phyloP scores from a whole-genome alignment of 2,113 vertebrate species.

The Sylvietta virens region DNA sequence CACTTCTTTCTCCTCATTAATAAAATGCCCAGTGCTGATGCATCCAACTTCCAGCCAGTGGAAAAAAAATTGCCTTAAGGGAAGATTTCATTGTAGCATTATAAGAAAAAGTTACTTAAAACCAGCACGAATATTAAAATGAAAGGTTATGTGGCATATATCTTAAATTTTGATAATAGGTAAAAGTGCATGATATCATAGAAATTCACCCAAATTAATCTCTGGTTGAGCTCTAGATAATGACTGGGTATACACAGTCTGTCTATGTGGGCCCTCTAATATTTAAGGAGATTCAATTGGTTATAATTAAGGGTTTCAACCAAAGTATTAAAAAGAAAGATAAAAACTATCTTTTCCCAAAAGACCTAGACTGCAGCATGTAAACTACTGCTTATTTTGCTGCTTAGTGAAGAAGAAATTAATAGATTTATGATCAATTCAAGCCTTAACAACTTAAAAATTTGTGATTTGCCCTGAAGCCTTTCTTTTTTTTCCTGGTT shows the following conservation, averaged over 20 bases:
- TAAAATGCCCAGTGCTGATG: background rate
- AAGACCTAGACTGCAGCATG: background rate
- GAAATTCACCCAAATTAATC: conserved; percentile 43
- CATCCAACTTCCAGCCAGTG: background rate
- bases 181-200: conserved; percentile 23
- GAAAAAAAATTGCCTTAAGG: background rate
- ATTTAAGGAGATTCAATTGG: conserved; percentile 41
- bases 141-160: conserved; percentile 16
- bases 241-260: conserved; percentile 16
- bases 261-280: conserved; percentile 43
- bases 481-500: background rate
- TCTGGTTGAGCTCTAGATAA: conserved; percentile 41
- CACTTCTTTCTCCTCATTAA: background rate
- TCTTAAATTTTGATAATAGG: conserved; percentile 17
- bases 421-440: background rate
- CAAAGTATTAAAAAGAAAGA: conserved; percentile 46
- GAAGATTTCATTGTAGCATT: background rate
- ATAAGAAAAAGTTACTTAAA: background rate
- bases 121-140: conserved; percentile 5
- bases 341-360: conserved; percentile 7
- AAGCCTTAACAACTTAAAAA: background rate
- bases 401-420: background rate
- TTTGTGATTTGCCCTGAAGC: background rate
- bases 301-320: conserved; percentile 58
- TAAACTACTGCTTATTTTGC: conserved; percentile 3